Evolutionary conservation across 2,113 vertebrate genomes (phyloP).

Genomic region (Macroglossus sobrinus): DNA sequence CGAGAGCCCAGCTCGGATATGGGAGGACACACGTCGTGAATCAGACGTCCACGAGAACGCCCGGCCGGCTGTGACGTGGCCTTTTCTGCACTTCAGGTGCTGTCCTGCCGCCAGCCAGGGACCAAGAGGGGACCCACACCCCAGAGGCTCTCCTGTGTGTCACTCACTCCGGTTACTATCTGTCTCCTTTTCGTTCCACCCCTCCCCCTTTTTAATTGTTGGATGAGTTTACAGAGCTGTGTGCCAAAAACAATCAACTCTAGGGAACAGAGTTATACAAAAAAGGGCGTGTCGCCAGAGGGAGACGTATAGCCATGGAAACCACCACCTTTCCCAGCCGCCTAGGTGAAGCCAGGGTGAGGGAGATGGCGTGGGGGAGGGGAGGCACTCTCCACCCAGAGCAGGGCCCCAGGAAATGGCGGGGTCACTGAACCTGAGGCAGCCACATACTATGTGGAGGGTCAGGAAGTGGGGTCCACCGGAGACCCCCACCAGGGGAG

Average conservation of each 20-base stretch:
- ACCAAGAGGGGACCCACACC: neutral
- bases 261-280: slow-evolving; percentile 84
- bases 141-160: slow-evolving; percentile 59
- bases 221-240: slow-evolving; percentile 83
- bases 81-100: neutral
- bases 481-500: neutral
- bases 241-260: slow-evolving; percentile 86
- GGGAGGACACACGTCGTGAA: neutral
- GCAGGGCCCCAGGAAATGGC: neutral
- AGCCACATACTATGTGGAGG: neutral
- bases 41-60: neutral
- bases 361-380: slow-evolving; percentile 56
- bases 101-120: neutral
- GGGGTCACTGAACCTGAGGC: neutral
- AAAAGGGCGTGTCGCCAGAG: slow-evolving; percentile 84
- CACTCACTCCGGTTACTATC: slow-evolving; percentile 52
- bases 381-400: neutral
- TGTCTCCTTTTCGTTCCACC: slow-evolving; percentile 57
- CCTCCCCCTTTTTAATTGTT: slow-evolving; percentile 78
- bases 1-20: neutral
- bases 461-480: neutral
- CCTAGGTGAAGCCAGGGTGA: slow-evolving; percentile 80
- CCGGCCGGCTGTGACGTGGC: neutral
- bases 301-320: slow-evolving; percentile 83
- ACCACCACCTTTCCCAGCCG: slow-evolving; percentile 80